Conservation (phyloP, 2,797 vertebrate genomes). For the Loriculus beryllinus region DNA sequence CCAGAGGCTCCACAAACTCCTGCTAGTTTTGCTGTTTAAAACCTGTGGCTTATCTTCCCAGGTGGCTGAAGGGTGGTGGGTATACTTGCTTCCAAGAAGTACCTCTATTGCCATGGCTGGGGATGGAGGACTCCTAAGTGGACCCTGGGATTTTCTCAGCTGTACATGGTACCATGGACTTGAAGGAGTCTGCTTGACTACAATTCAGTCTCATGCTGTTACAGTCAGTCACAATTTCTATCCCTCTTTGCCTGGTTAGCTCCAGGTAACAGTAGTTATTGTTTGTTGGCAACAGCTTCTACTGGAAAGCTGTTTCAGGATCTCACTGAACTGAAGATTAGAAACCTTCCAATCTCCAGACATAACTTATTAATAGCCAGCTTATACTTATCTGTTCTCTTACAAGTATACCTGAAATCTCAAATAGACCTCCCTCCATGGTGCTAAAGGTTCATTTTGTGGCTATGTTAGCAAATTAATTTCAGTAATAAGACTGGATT, state of each 20-base stretch:
- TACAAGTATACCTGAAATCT: not conserved
- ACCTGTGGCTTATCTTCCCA: not conserved
- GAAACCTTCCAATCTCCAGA: not conserved
- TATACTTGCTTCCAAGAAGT: not conserved
- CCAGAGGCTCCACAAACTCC: not conserved
- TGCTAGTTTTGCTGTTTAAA: not conserved
- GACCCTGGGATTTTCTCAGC: not conserved
- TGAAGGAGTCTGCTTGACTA: not conserved
- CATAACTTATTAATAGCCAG: not conserved
- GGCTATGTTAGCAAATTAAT: not conserved
- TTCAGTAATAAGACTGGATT: not conserved
- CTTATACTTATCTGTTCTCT: not conserved
- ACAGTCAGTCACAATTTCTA: not conserved
- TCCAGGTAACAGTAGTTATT: not conserved
- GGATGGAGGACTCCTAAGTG: not conserved
- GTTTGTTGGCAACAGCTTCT: not conserved
- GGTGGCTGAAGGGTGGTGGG: fast-evolving
- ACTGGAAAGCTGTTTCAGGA: not conserved
- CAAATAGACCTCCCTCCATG: not conserved
- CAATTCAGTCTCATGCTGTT: not conserved
- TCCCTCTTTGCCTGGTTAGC: not conserved
- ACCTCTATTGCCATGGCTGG: not conserved
- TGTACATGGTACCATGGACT: not conserved
- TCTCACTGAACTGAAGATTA: not conserved
- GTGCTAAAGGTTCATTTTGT: not conserved